phyloP scores from a whole-genome alignment of 2,113 vertebrate genomes.

The Chunga burmeisteri region DNA sequence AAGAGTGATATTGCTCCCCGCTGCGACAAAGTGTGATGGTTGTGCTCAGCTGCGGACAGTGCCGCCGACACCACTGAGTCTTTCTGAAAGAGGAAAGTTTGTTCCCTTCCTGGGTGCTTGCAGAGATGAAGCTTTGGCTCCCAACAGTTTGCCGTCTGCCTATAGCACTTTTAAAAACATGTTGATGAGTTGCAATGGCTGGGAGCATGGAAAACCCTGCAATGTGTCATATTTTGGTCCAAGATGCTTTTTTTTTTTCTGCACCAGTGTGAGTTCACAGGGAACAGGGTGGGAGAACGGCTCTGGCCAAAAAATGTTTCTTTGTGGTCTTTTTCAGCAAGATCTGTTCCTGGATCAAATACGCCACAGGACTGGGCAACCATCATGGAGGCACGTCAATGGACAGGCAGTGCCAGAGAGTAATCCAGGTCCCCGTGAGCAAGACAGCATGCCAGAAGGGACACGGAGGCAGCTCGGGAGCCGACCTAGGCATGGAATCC shows the following conservation, averaged over 20 bases:
- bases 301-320: not conserved
- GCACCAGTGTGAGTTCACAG: not conserved
- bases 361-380: not conserved
- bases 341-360: not conserved
- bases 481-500: not conserved
- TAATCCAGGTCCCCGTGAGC: no score
- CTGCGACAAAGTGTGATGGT: no score
- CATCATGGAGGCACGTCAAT: rapidly evolving
- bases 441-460: not conserved
- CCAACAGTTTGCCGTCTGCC: not conserved
- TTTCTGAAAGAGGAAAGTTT: no score
- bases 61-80: not conserved
- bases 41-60: not conserved
- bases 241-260: not conserved
- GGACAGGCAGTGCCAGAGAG: no score
- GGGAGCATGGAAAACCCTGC: not conserved
- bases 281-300: not conserved
- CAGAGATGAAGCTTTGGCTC: not conserved
- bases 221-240: not conserved
- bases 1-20: not conserved
- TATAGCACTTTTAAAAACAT: not conserved
- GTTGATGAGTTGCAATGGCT: rapidly evolving
- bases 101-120: not conserved
- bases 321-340: not conserved
- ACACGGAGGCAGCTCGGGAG: not conserved